A percentile compares a stretch with the other conserved stretches of the same genome.
phyloP scores from a whole-genome alignment of 35 echinoderm and acorn worm genomes.

The Lytechinus pictus region DNA sequence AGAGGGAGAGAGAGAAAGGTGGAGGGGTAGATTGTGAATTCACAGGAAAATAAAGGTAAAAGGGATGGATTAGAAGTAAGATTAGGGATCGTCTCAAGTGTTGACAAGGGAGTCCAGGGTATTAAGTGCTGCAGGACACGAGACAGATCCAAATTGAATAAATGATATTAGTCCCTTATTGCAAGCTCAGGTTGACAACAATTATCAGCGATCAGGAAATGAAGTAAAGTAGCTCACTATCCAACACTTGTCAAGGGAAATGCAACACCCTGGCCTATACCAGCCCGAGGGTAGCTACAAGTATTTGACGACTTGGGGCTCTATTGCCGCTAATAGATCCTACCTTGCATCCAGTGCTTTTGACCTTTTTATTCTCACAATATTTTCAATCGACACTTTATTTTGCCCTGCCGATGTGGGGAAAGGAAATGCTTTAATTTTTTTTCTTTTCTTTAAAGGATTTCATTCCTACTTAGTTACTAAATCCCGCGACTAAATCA shows the following conservation, averaged over 20 bases:
- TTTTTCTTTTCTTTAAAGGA: not conserved
- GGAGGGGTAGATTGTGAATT: not conserved
- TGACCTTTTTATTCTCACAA: conserved; percentile 1
- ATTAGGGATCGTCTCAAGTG: not conserved
- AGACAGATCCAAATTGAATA: not conserved
- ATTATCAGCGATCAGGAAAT: conserved; percentile 12
- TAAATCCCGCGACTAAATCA: not conserved
- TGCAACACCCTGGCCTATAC: not conserved
- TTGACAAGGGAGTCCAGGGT: conserved; percentile 2
- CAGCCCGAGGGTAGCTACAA: not conserved
- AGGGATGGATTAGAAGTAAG: not conserved
- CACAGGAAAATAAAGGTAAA: not conserved
- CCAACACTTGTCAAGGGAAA: not conserved
- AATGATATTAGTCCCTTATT: conserved; percentile 4
- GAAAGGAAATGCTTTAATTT: not conserved
- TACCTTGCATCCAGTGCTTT: not conserved
- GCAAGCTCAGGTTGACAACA: conserved; percentile 9
- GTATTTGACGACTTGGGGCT: not conserved
- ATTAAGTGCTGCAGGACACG: not conserved
- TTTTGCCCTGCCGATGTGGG: not conserved
- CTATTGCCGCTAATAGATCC: not conserved
- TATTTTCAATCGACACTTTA: not conserved
- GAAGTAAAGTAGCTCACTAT: conserved; percentile 11
- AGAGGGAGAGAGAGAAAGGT: not conserved
- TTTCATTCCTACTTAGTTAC: not conserved